phyloP scores from a whole-genome alignment of 2,797 vertebrate species.

The Phalloptychus januarius region DNA sequence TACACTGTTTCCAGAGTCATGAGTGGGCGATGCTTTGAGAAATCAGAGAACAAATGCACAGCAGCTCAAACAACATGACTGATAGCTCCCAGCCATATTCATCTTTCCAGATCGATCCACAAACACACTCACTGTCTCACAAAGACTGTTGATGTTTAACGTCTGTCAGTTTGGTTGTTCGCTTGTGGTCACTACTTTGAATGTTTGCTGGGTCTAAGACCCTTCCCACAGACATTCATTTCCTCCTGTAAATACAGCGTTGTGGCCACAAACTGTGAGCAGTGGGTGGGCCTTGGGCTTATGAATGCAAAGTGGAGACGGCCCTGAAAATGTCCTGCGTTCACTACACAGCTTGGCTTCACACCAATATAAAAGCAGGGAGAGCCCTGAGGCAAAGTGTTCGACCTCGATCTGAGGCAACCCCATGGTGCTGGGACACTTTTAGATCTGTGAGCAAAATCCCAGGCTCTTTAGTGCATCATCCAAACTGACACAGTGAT shows the following conservation, averaged over 20 bases:
- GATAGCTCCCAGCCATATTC: slow-evolving; percentile 27
- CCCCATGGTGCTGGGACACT: background rate
- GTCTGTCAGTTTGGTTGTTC: slow-evolving; percentile 48
- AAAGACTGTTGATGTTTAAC: slow-evolving; percentile 37
- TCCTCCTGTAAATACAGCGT: slow-evolving; percentile 57
- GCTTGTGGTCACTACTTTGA: slow-evolving; percentile 53
- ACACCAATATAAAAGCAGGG: slow-evolving; percentile 43
- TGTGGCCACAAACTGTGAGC: slow-evolving; percentile 52
- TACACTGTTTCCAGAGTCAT: slow-evolving; percentile 37
- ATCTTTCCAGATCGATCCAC: slow-evolving; percentile 48
- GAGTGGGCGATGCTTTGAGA: slow-evolving; percentile 42
- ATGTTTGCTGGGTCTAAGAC: slow-evolving; percentile 42
- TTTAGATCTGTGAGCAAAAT: slow-evolving; percentile 22
- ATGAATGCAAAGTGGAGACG: slow-evolving; percentile 46
- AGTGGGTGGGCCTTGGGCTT: slow-evolving; percentile 67
- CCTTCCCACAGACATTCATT: slow-evolving; percentile 52
- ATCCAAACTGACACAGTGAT: background rate
- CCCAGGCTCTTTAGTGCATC: background rate
- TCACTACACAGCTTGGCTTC: slow-evolving; percentile 51
- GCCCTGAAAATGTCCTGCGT: slow-evolving; percentile 53
- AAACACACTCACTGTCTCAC: slow-evolving; percentile 22
- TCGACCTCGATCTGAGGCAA: slow-evolving; percentile 31
- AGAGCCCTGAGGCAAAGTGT: slow-evolving; percentile 43
- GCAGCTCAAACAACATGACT: slow-evolving; percentile 42
- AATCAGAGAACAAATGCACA: slow-evolving; percentile 42